A percentile compares a stretch with the other conserved stretches of the same genome.
These are phyloP conservation scores for Thalassoma bifasciatum DNA, from an alignment of 2,113 vertebrate genomes.

Conservation along the genomic window DNA sequence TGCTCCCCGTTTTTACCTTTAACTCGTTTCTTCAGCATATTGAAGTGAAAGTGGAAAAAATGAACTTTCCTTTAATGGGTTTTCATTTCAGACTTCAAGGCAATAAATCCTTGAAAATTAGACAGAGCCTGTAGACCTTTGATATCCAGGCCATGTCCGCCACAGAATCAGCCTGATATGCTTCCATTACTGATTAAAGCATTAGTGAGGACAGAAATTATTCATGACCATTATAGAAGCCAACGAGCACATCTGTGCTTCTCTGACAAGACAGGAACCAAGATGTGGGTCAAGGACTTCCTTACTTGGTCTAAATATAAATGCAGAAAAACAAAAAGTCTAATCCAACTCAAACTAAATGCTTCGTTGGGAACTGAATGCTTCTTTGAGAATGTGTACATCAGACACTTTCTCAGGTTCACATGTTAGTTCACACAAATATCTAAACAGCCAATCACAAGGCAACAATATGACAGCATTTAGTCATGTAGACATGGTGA, in stretches of 20 bases:
- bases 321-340: background rate
- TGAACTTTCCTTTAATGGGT: slow-evolving; percentile 58
- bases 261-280: slow-evolving; percentile 29
- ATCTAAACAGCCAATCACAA: too few species aligned
- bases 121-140: slow-evolving; percentile 59
- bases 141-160: slow-evolving; percentile 59
- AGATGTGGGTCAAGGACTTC: slow-evolving; percentile 11
- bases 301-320: background rate
- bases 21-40: slow-evolving; percentile 13
- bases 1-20: slow-evolving; percentile 43
- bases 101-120: slow-evolving; percentile 59
- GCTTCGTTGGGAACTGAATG: background rate
- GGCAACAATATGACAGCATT: too few species aligned
- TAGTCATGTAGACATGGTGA: too few species aligned
- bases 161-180: slow-evolving; percentile 34
- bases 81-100: slow-evolving; percentile 67
- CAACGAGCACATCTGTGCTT: slow-evolving; percentile 24
- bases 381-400: too few species aligned
- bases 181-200: slow-evolving; percentile 56
- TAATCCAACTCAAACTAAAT: background rate
- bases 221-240: slow-evolving; percentile 53
- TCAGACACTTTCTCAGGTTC: too few species aligned
- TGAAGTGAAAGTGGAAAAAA: slow-evolving; percentile 35
- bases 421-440: too few species aligned
- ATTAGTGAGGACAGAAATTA: slow-evolving; percentile 69